phyloP scores from a whole-genome alignment of 1,140 invertebrate genomes.

The Lordiphosa clarofinis region DNA sequence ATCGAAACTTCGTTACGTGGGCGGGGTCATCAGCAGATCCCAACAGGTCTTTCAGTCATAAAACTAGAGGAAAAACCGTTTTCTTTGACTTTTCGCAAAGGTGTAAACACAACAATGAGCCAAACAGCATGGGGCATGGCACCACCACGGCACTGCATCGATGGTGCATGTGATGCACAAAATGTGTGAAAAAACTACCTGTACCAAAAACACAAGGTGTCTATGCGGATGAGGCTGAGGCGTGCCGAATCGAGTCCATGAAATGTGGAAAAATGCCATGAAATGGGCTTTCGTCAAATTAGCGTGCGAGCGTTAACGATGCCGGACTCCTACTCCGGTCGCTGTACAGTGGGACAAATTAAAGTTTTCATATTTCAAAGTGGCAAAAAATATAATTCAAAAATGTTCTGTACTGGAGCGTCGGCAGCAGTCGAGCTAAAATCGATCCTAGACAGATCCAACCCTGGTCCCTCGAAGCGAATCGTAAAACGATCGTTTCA shows the following conservation, averaged over 20 bases:
- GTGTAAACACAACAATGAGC: conserved; percentile 56
- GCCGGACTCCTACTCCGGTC: conserved; percentile 19
- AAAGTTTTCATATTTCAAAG: too few species aligned
- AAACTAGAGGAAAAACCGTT: conserved; percentile 35
- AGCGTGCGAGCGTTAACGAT: conserved; percentile 72
- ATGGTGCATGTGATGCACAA: neutral
- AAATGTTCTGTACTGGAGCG: too few species aligned
- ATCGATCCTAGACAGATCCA: too few species aligned
- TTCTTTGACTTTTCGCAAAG: conserved; percentile 64
- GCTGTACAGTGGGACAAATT: conserved; percentile 1
- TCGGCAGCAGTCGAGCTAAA: too few species aligned
- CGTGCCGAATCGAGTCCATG: conserved; percentile 45
- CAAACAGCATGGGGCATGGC: conserved; percentile 2
- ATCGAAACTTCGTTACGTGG: conserved; percentile 4
- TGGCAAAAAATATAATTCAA: too few species aligned
- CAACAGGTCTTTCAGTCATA: conserved; percentile 30
- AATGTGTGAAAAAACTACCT: conserved; percentile 73
- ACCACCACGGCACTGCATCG: too few species aligned
- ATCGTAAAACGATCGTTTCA: too few species aligned
- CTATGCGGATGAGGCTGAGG: conserved; percentile 22
- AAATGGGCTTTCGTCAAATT: conserved; percentile 76
- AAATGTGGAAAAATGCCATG: conserved; percentile 73
- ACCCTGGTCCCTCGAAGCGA: too few species aligned
- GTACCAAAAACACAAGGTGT: conserved; percentile 37
- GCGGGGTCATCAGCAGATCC: conserved; percentile 21